Percentiles rank a stretch among this genome's conserved stretches.
These are phyloP conservation scores for Scolopax mira DNA, from an alignment of 2,113 vertebrate genomes.

Conservation along the genomic window DNA sequence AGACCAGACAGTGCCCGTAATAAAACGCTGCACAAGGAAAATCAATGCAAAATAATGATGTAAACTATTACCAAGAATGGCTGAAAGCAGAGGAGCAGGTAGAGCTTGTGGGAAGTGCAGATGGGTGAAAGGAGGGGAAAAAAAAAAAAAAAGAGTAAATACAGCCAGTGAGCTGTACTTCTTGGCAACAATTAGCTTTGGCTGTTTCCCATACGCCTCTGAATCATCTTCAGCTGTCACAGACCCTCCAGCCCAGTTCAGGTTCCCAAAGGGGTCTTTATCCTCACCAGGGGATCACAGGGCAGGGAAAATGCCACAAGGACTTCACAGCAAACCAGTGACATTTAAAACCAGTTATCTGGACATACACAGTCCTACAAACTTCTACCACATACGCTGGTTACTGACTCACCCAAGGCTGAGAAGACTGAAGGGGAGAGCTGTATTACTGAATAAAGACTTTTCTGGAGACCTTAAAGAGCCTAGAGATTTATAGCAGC, in stretches of 20 bases:
- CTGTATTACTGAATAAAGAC: background rate
- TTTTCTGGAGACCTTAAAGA: constrained; percentile 16
- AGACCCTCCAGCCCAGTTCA: background rate
- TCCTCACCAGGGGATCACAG: background rate
- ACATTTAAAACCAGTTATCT: background rate
- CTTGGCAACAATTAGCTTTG: background rate
- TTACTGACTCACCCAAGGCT: background rate
- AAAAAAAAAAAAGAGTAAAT: background rate
- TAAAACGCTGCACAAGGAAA: background rate
- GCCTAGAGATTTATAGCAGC: constrained; percentile 25
- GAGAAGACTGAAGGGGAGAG: background rate
- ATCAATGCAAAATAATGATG: background rate
- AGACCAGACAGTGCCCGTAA: background rate
- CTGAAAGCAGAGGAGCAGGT: background rate
- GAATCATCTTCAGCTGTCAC: background rate
- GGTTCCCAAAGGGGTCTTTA: background rate
- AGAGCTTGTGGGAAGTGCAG: background rate
- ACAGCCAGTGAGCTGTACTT: background rate
- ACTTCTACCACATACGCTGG: background rate
- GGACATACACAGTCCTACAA: background rate
- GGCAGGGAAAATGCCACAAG: background rate
- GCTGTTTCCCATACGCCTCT: background rate
- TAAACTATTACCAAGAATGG: background rate
- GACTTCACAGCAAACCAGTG: background rate
- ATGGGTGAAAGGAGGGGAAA: background rate